phyloP scores from a whole-genome alignment of 2,797 vertebrate species.

The Notolabrus celidotus region DNA sequence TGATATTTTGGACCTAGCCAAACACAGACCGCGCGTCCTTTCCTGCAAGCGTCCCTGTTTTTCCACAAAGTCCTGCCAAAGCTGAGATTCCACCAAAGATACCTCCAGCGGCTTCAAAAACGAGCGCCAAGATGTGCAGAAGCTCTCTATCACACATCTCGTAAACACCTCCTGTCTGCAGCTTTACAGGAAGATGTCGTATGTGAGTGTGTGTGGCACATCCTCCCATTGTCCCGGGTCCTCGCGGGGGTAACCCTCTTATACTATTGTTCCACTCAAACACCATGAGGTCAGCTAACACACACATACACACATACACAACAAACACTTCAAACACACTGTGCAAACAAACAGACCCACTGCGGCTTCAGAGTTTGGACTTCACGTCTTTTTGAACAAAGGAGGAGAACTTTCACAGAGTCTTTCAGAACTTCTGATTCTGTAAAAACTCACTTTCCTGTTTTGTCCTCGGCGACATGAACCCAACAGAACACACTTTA shows the following conservation, averaged over 20 bases:
- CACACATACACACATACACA: constrained; percentile 54
- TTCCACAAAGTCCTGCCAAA: constrained; percentile 23
- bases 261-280: constrained; percentile 65
- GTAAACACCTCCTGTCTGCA: constrained; percentile 55
- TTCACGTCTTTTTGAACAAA: not conserved
- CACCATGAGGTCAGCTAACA: constrained; percentile 25
- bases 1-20: not conserved
- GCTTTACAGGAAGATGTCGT: constrained; percentile 59
- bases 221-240: constrained; percentile 84
- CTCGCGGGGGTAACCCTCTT: constrained; percentile 57
- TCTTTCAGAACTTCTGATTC: no score
- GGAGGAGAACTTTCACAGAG: not conserved
- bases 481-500: no score
- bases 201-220: constrained; percentile 52
- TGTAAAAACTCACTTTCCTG: no score
- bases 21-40: not conserved
- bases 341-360: constrained; percentile 19
- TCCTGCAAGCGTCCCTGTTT: not conserved
- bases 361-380: not conserved
- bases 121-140: constrained; percentile 22
- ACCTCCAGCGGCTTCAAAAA: not conserved
- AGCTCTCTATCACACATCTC: constrained; percentile 25
- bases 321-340: constrained; percentile 41
- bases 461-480: no score
- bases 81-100: not conserved